Conservation (phyloP, 2,797 vertebrate genomes). For the Thripadectes ignobilis region DNA sequence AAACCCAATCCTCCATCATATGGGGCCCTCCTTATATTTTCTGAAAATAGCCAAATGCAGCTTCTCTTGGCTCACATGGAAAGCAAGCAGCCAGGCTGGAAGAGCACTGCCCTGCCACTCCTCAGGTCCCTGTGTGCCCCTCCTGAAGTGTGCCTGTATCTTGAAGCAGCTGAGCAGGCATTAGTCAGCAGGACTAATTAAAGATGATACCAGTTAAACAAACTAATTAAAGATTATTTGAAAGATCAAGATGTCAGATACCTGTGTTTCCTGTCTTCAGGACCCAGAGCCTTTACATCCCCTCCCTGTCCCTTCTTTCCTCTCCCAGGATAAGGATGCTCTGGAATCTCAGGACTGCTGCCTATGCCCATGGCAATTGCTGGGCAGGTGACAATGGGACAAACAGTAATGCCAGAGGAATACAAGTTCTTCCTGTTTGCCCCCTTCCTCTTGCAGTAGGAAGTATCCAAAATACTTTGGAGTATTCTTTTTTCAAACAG, state of each 20-base stretch:
- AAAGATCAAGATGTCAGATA: background rate
- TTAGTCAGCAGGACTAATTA: conserved; percentile 6
- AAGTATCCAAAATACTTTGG: background rate
- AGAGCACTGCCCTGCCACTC: background rate
- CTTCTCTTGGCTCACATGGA: background rate
- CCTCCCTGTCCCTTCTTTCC: background rate
- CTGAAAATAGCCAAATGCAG: background rate
- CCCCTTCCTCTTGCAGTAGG: background rate
- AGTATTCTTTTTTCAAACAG: background rate
- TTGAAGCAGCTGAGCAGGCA: background rate
- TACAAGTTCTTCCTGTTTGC: conserved; percentile 34
- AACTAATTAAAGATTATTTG: conserved; percentile 38
- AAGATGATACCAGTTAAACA: conserved; percentile 5
- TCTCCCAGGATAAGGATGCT: background rate
- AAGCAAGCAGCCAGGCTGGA: background rate
- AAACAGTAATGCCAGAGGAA: background rate
- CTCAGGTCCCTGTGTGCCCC: background rate
- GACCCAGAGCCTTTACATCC: background rate
- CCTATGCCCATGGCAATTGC: background rate
- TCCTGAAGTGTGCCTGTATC: background rate
- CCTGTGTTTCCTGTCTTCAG: background rate
- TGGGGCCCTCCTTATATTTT: background rate
- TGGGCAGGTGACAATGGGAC: background rate
- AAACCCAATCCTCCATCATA: background rate
- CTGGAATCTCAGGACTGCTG: conserved; percentile 7